Base-by-base conservation (phyloP, 2,888 invertebrate species). In the Hemistola chrysoprasaria region DNA sequence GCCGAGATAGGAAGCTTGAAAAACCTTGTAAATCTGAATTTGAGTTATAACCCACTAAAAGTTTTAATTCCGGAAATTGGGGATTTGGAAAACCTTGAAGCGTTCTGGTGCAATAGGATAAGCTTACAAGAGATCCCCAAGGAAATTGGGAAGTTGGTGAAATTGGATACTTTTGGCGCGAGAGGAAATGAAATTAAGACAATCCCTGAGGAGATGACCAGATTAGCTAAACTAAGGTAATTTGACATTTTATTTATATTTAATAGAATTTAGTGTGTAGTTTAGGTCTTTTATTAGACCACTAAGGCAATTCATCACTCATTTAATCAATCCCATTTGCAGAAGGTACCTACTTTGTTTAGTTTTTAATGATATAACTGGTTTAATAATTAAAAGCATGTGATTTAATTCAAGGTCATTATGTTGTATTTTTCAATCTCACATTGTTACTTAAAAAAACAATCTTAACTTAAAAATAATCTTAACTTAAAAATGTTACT, bases 41-140 rank as follows among this genome's bases (percentile, higher is more conserved):
- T 93, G 27, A 93, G 93, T 67, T 92, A 93, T 58, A 93, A 93
- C 69, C 91, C 91, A 5, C 79, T 93, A 28, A 77, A 82, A 42
- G 77, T 73, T 20, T 70, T 93, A 36, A 91, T 92, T 21, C 86
- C 90, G 6, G 91, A 91, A 63, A 90, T 93, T 42, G 92, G 92
- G 2, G 81, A 90, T 29, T 74, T 93, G 29, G 88, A 84, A 25
- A 86, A 87, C 49, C 69, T 93, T 33, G 92, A 93, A 66, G 91
- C 91, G 1, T 89, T 93, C 53, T 93, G 93, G 93, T 92, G 93
- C 62, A 93, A 93, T 59, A 90, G 71, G 50, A 88, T 82, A 67
- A 90, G 90, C 2, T 66, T 93, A 10, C 71, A 71, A 8, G 79
- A 82, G 49, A 80, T 93, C 31, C 93, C 93, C 0, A 83, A 86